These are phyloP conservation scores for Dioctria rufipes DNA, from an alignment of 2,888 invertebrate species.

Conservation along the genomic window DNA sequence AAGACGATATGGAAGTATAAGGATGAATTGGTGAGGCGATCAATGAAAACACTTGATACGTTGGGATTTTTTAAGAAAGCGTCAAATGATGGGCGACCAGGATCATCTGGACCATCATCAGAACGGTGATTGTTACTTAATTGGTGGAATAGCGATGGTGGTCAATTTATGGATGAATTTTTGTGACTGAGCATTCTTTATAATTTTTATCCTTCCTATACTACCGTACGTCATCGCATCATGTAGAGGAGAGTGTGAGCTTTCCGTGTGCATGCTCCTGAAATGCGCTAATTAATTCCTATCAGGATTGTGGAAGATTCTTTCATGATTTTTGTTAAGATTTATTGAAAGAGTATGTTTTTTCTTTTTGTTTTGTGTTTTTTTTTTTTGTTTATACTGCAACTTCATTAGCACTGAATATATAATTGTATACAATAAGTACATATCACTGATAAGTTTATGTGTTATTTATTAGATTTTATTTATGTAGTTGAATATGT, in stretches of 20 bases:
- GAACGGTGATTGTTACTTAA: conserved; percentile 70
- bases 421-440: neutral
- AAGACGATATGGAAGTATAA: conserved; percentile 91
- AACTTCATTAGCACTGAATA: conserved; percentile 24
- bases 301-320: neutral
- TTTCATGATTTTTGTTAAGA: neutral
- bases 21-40: conserved; percentile 80
- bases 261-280: neutral
- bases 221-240: neutral
- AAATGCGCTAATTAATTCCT: neutral
- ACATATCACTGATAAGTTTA: conserved; percentile 40
- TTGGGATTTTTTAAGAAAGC: conserved; percentile 76
- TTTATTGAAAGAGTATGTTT: neutral
- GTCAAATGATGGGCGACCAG: conserved; percentile 1
- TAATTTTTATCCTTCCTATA: conserved; percentile 21
- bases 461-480: conserved; percentile 14
- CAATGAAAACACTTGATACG: conserved; percentile 79
- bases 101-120: conserved; percentile 63
- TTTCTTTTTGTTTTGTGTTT: too few species aligned
- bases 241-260: neutral
- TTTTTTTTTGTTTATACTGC: neutral
- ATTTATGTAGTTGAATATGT: neutral
- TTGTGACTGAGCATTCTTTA: conserved; percentile 59
- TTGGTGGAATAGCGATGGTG: conserved; percentile 60
- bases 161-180: conserved; percentile 58